Conservation (phyloP, 2,888 invertebrate species). For the Nasonovia ribisnigri region DNA sequence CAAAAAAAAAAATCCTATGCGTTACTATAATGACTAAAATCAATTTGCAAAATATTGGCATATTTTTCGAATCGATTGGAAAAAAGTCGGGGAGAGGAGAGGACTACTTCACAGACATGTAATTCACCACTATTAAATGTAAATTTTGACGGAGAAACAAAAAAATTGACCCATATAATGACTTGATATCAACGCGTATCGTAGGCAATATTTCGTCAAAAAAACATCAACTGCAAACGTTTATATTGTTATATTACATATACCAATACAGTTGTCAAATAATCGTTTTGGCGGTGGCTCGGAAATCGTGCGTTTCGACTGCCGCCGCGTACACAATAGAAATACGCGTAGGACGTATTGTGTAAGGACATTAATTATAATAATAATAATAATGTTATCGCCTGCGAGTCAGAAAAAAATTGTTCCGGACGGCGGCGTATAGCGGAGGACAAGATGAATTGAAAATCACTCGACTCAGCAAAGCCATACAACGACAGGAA, state of each 20-base stretch:
- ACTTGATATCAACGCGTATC: background rate
- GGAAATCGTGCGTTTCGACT: background rate
- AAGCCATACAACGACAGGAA: background rate
- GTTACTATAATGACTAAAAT: background rate
- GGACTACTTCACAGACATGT: too few relatives aligned
- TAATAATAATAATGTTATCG: background rate
- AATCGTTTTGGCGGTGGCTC: background rate
- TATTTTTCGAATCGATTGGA: too few relatives aligned
- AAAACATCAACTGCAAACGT: background rate
- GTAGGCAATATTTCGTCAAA: background rate
- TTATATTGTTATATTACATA: background rate
- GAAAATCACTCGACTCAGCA: background rate
- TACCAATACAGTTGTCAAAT: background rate
- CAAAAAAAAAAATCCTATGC: background rate
- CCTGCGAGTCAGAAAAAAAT: background rate
- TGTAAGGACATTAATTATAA: background rate
- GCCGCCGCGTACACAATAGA: background rate
- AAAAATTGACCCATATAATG: background rate
- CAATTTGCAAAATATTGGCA: too few relatives aligned
- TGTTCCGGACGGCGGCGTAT: background rate
- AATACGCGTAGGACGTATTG: background rate
- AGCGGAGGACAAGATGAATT: background rate
- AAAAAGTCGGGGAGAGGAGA: too few relatives aligned
- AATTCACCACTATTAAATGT: too few relatives aligned
- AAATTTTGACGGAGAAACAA: background rate